Conservation (phyloP, 1,140 invertebrate genomes). For the Dreissena rostriformis region DNA sequence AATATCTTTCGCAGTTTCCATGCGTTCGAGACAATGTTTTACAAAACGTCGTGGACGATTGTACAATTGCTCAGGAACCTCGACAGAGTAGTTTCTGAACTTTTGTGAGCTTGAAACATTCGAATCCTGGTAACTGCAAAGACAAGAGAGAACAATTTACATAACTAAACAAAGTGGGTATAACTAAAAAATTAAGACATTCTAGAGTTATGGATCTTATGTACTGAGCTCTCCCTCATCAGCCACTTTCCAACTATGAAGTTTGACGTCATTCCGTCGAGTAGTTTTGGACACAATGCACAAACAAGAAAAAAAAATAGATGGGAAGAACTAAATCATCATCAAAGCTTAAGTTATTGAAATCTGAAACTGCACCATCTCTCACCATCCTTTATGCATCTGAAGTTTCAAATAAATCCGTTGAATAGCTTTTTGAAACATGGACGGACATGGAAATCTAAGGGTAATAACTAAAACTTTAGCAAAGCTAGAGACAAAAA, state of each 20-base stretch:
- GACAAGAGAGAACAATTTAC: not conserved
- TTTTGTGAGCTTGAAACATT: not conserved
- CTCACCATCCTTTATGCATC: too few relatives aligned
- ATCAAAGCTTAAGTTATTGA: too few relatives aligned
- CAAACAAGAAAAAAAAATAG: not conserved
- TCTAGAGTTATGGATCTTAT: too few relatives aligned
- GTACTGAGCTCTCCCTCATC: too few relatives aligned
- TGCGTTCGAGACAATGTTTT: not conserved
- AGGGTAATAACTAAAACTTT: not conserved
- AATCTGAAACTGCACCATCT: too few relatives aligned
- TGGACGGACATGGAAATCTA: too few relatives aligned
- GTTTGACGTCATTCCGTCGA: not conserved
- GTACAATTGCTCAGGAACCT: conserved; percentile 2
- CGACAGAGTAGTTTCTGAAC: conserved; percentile 14
- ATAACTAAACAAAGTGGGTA: not conserved
- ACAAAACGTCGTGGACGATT: conserved; percentile 9
- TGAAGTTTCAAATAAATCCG: too few relatives aligned
- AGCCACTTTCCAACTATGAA: not conserved
- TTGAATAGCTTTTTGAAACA: too few relatives aligned
- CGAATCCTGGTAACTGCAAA: conserved; percentile 13
- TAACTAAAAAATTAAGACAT: not conserved
- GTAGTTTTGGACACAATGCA: not conserved
- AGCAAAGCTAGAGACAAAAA: not conserved
- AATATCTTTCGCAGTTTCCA: conserved; percentile 10
- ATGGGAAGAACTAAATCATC: too few relatives aligned